phyloP scores from a whole-genome alignment of 2,888 invertebrate genomes.

The Pyrrhia umbra region DNA sequence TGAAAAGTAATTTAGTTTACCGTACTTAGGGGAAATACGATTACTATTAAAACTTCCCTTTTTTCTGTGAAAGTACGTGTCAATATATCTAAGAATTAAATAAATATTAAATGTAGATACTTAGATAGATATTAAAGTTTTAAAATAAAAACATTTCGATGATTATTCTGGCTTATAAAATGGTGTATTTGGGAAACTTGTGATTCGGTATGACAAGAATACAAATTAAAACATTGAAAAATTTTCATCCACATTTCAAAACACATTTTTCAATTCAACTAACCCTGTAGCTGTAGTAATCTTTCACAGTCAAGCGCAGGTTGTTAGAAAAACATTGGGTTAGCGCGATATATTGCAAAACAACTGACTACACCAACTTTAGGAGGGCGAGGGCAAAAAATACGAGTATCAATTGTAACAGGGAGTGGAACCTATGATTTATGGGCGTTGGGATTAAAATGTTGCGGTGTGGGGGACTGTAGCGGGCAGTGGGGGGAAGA shows the following conservation, averaged over 20 bases:
- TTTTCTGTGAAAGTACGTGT: too few species aligned
- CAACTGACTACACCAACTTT: slow-evolving; percentile 52
- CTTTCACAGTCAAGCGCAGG: neutral
- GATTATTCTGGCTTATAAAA: too few species aligned
- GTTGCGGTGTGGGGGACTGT: slow-evolving; percentile 56
- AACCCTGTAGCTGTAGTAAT: neutral
- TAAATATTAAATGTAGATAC: too few species aligned
- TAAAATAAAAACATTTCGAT: too few species aligned
- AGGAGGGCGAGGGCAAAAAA: slow-evolving; percentile 60
- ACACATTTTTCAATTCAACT: neutral
- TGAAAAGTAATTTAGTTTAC: slow-evolving; percentile 23
- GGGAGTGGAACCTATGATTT: slow-evolving; percentile 76
- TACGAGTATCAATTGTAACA: slow-evolving; percentile 75
- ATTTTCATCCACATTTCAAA: neutral
- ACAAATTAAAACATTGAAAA: too few species aligned
- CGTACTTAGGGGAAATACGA: slow-evolving; percentile 2
- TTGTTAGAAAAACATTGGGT: slow-evolving; percentile 36
- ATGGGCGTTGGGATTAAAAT: slow-evolving; percentile 79
- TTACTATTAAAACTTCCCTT: too few species aligned
- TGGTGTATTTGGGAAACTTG: too few species aligned
- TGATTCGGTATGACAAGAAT: too few species aligned
- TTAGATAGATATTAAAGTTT: too few species aligned
- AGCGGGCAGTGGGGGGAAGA: neutral
- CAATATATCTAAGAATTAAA: too few species aligned
- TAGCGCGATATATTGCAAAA: slow-evolving; percentile 52